Conservation (phyloP, 2,113 vertebrate genomes). For the Scartelaos histophorus region DNA sequence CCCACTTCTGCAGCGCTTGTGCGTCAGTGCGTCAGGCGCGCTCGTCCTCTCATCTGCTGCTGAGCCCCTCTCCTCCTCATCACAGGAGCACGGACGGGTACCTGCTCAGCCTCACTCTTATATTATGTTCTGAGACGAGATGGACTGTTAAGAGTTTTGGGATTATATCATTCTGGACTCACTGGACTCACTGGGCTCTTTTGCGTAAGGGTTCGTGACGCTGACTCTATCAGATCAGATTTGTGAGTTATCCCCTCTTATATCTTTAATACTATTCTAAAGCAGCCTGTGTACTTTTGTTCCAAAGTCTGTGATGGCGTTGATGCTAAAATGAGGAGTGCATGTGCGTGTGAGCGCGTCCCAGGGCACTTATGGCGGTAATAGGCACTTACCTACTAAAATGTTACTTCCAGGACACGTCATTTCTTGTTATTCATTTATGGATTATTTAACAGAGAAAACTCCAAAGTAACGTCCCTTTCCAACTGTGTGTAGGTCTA, state of each 20-base stretch:
- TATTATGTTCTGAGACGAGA: not conserved
- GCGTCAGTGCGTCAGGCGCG: conserved; percentile 46
- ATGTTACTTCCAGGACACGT: too few relatives aligned
- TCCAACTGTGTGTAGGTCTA: not conserved
- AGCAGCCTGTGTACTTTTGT: too few relatives aligned
- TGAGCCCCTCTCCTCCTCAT: conserved; percentile 37
- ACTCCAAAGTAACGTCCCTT: too few relatives aligned
- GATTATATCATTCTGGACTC: not conserved
- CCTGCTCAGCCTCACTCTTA: not conserved
- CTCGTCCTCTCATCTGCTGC: conserved; percentile 35
- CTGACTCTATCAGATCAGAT: not conserved
- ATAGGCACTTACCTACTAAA: too few relatives aligned
- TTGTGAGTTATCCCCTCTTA: not conserved
- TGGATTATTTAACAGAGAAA: not conserved
- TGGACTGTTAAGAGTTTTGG: not conserved
- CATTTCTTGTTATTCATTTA: not conserved
- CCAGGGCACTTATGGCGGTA: not conserved
- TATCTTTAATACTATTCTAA: not conserved
- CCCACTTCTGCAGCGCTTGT: conserved; percentile 10
- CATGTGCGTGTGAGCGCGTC: too few relatives aligned
- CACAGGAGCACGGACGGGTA: conserved; percentile 59
- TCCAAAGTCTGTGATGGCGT: too few relatives aligned
- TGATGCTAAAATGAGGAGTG: too few relatives aligned
- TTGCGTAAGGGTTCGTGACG: not conserved
- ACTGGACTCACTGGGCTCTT: too few relatives aligned